phyloP scores from a whole-genome alignment of 2,888 invertebrate genomes.

The Ornithoptera alexandrae region DNA sequence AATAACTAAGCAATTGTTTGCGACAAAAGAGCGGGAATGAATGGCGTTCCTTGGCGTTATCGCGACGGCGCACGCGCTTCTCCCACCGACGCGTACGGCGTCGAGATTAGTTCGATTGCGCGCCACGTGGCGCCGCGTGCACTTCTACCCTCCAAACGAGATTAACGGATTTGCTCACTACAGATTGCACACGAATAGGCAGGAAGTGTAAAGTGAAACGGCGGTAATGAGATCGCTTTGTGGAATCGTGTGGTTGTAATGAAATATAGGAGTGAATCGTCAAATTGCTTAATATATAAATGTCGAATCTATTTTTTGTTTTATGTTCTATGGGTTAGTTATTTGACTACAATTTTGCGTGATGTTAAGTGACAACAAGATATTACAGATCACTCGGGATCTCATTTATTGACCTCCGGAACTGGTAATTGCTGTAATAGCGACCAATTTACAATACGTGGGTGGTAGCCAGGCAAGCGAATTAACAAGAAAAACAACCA shows the following conservation, averaged over 20 bases:
- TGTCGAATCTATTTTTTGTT: neutral
- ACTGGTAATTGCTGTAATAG: no score
- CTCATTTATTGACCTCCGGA: no score
- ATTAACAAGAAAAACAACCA: no score
- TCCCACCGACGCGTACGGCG: constrained; percentile 67
- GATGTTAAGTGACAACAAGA: no score
- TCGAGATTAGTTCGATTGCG: constrained; percentile 76
- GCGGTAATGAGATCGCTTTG: constrained; percentile 73
- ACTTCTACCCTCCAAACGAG: constrained; percentile 73
- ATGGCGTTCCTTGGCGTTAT: constrained; percentile 78
- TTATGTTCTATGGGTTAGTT: neutral
- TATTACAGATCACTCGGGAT: no score
- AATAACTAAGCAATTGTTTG: constrained; percentile 78
- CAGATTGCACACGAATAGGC: constrained; percentile 79
- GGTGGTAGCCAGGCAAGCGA: no score
- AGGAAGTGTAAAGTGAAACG: constrained; percentile 80
- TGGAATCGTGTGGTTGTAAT: constrained; percentile 54
- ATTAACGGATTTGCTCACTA: constrained; percentile 80
- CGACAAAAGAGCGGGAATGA: constrained; percentile 77
- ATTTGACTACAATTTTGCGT: no score
- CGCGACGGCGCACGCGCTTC: constrained; percentile 70
- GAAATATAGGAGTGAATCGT: constrained; percentile 36
- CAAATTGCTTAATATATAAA: neutral
- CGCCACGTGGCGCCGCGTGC: constrained; percentile 78
- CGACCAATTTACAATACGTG: no score